Conservation (phyloP, 2,113 vertebrate genomes). For the Coptodon bakossiorum region DNA sequence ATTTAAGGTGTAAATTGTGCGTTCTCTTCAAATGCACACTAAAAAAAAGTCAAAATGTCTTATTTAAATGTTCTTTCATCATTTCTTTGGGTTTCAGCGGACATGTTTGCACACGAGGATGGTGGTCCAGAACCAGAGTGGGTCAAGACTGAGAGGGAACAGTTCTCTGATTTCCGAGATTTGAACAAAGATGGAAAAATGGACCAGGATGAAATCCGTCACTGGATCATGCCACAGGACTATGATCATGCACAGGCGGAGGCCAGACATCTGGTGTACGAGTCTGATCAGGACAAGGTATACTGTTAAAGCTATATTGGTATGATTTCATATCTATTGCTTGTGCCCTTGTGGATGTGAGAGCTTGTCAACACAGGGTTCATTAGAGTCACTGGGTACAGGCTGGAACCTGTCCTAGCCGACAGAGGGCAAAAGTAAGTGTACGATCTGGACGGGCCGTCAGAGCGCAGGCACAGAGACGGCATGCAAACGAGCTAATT, state of each 20-base stretch:
- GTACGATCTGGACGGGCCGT: not conserved
- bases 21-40: not conserved
- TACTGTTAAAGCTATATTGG: not conserved
- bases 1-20: not conserved
- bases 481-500: not conserved
- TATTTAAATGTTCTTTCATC: not conserved
- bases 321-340: not conserved
- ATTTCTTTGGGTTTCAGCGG: slow-evolving; percentile 69
- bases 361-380: not conserved
- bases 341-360: not conserved
- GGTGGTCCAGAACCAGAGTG: slow-evolving; percentile 91
- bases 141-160: slow-evolving; percentile 90
- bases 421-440: not conserved
- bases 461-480: not conserved
- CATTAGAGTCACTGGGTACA: fast-evolving
- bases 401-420: not conserved
- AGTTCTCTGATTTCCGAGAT: slow-evolving; percentile 93
- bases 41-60: not conserved
- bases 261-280: slow-evolving; percentile 90
- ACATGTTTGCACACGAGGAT: slow-evolving; percentile 96
- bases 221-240: slow-evolving; percentile 96
- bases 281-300: slow-evolving; percentile 94
- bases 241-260: slow-evolving; percentile 95
- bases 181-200: slow-evolving; percentile 96
- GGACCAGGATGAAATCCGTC: slow-evolving; percentile 91